These are phyloP conservation scores for Sclerodermus sp. DNA, from an alignment of 2,888 invertebrate genomes.

Conservation along the genomic window DNA sequence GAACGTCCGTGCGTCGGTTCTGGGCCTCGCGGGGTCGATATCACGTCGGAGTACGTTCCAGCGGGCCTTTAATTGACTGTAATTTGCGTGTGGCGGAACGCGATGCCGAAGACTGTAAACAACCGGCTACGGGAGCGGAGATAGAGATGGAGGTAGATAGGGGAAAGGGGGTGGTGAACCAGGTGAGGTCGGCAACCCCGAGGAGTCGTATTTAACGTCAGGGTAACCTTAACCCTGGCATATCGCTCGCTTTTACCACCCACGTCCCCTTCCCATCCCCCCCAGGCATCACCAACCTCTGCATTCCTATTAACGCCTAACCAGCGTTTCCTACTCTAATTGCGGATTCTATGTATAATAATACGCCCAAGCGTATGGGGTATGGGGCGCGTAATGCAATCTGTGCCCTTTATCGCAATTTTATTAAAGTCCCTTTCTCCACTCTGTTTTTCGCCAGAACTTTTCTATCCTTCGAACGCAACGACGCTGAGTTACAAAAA, in stretches of 20 bases:
- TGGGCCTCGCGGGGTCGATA: conserved; percentile 25
- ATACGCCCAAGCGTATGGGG: too few species aligned
- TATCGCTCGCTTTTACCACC: conserved; percentile 27
- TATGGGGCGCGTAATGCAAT: too few species aligned
- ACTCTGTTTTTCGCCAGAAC: too few species aligned
- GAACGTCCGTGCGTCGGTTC: background rate
- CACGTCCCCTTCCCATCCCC: conserved; percentile 6
- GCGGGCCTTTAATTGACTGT: conserved; percentile 43
- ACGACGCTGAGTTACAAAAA: too few species aligned
- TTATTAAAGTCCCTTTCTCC: too few species aligned
- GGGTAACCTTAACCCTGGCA: conserved; percentile 39
- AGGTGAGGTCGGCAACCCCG: conserved; percentile 29
- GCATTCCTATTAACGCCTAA: too few species aligned
- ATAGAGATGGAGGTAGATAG: conserved; percentile 10
- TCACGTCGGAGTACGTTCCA: conserved; percentile 25
- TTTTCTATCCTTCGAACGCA: too few species aligned
- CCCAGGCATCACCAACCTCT: background rate
- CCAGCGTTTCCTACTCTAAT: too few species aligned
- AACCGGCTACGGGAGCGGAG: conserved; percentile 15
- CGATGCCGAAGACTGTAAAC: conserved; percentile 33
- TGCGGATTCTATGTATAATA: too few species aligned
- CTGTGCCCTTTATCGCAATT: too few species aligned
- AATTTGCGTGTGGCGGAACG: conserved; percentile 38
- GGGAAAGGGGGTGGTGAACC: conserved; percentile 1
- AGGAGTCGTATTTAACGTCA: conserved; percentile 25